phyloP scores from a whole-genome alignment of 1,140 invertebrate species.

The Amphibalanus amphitrite region DNA sequence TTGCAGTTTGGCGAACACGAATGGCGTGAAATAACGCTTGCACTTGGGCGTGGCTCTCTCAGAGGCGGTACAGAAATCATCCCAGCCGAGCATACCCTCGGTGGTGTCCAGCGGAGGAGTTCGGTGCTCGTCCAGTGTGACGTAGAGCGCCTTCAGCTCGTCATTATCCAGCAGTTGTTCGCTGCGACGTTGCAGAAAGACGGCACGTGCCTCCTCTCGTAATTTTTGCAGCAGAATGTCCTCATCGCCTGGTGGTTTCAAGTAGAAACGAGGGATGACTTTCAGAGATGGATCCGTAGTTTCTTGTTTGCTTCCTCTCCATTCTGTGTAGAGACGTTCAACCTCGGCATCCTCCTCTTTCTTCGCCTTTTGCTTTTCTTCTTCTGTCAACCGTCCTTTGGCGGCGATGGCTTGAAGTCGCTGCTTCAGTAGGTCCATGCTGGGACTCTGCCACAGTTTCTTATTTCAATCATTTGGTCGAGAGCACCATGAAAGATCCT shows the following conservation, averaged over 20 bases:
- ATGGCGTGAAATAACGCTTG: slow-evolving; percentile 61
- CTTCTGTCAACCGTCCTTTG: slow-evolving; percentile 19
- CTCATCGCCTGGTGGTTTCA: slow-evolving; percentile 53
- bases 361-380: slow-evolving; percentile 20
- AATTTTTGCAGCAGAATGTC: slow-evolving; percentile 58
- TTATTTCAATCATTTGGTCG: too few species aligned
- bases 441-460: not conserved
- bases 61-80: not conserved
- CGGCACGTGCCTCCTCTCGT: slow-evolving; percentile 63
- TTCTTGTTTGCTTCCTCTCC: slow-evolving; percentile 31
- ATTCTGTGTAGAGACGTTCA: slow-evolving; percentile 34
- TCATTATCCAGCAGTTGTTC: slow-evolving; percentile 65
- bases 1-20: slow-evolving; percentile 71
- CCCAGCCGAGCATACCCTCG: not conserved
- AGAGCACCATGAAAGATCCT: not conserved
- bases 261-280: slow-evolving; percentile 57
- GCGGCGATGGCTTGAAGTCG: slow-evolving; percentile 23
- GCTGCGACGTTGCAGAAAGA: slow-evolving; percentile 66
- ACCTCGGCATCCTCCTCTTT: slow-evolving; percentile 35
- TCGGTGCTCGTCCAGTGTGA: not conserved
- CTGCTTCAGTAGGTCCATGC: slow-evolving; percentile 15
- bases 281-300: slow-evolving; percentile 23
- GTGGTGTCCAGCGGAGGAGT: not conserved
- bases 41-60: slow-evolving; percentile 37
- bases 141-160: slow-evolving; percentile 46